Conservation (phyloP, 1,140 invertebrate species). For the Tyrophagus putrescentiae region DNA sequence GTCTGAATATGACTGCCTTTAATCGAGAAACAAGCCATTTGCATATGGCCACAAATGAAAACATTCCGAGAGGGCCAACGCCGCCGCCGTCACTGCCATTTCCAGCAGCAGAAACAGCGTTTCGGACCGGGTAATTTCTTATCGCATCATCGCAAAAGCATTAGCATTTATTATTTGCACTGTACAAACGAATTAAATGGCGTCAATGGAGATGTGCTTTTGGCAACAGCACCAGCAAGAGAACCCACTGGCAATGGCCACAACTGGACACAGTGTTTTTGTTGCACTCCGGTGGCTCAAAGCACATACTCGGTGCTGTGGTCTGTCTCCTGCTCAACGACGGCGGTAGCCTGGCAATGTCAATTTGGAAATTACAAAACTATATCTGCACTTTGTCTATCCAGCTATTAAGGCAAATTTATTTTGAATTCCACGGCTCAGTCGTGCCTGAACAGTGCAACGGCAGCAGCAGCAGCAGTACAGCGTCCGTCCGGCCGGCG, state of each 20-base stretch:
- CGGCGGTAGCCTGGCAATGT: no score
- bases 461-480: not conserved
- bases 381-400: not conserved
- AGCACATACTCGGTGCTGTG: no score
- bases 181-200: slow-evolving; percentile 4
- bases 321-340: no score
- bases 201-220: not conserved
- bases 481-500: not conserved
- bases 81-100: not conserved
- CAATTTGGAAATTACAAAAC: slow-evolving; percentile 13
- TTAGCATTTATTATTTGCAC: not conserved
- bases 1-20: not conserved
- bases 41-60: not conserved
- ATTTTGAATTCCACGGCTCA: slow-evolving; percentile 2
- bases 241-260: no score
- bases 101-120: not conserved
- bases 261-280: no score
- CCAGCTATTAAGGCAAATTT: not conserved
- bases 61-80: slow-evolving; percentile 1
- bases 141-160: not conserved
- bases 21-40: slow-evolving; percentile 8
- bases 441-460: not conserved
- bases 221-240: no score
- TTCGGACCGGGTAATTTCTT: slow-evolving; percentile 3
- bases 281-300: no score